phyloP scores from a whole-genome alignment of 2,888 invertebrate species.

The Volucella bombylans region DNA sequence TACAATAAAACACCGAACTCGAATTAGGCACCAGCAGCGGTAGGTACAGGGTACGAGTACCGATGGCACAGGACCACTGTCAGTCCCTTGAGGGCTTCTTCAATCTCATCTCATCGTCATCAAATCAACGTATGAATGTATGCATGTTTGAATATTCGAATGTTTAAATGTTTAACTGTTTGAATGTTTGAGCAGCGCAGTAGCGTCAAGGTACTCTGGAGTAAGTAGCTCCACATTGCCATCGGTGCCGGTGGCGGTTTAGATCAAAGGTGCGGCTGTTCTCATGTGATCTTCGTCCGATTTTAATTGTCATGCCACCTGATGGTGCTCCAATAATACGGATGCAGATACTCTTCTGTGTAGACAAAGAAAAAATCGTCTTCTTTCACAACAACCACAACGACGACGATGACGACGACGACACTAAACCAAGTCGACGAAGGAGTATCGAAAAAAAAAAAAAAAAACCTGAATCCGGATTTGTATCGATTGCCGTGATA shows the following conservation, averaged over 20 bases:
- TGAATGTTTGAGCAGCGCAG: conserved; percentile 31
- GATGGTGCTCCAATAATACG: conserved; percentile 75
- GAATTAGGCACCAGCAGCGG: conserved; percentile 52
- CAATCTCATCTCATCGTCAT: conserved; percentile 48
- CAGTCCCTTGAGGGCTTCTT: conserved; percentile 24
- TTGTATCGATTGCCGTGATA: conserved; percentile 70
- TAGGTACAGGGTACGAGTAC: background rate
- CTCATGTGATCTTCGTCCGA: conserved; percentile 69
- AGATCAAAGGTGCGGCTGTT: conserved; percentile 70
- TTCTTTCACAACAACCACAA: conserved; percentile 16
- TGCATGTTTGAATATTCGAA: background rate
- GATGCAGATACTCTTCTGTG: conserved; percentile 64
- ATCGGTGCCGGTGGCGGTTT: conserved; percentile 49
- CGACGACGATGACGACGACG: background rate
- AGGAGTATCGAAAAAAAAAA: conserved; percentile 2
- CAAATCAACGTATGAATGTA: background rate
- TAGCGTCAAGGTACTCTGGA: conserved; percentile 42
- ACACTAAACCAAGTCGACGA: conserved; percentile 19
- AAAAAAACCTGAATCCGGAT: conserved; percentile 57
- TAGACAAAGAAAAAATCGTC: conserved; percentile 59
- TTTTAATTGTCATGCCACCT: conserved; percentile 78
- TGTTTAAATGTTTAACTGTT: background rate
- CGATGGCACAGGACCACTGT: conserved; percentile 32
- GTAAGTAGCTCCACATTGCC: conserved; percentile 14
- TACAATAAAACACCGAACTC: conserved; percentile 71